Percentiles rank a stretch among this genome's conserved stretches.
Conservation (phyloP, 2,113 vertebrate genomes). For the Alethe castanea region DNA sequence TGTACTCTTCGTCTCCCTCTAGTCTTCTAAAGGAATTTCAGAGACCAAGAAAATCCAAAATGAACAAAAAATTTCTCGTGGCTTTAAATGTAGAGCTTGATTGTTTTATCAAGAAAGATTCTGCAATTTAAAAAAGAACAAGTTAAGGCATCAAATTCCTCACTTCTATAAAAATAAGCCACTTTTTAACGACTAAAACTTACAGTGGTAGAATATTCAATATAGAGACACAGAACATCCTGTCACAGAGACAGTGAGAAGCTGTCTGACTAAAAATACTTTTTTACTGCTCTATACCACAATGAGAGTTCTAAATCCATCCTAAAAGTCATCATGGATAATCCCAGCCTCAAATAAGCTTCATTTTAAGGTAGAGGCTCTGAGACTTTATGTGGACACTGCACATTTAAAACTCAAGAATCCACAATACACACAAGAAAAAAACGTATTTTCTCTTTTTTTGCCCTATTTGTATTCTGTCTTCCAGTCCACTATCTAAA, state of each 20-base stretch:
- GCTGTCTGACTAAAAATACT: neutral
- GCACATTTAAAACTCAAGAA: neutral
- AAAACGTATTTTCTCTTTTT: neutral
- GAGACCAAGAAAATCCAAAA: accelerated
- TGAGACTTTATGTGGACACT: neutral
- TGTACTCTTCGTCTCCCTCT: neutral
- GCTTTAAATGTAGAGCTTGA: neutral
- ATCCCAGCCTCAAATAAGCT: neutral
- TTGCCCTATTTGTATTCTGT: neutral
- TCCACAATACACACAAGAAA: neutral
- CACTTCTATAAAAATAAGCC: neutral
- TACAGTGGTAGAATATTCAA: neutral
- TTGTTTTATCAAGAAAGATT: neutral
- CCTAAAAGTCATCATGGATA: neutral
- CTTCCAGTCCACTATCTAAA: neutral
- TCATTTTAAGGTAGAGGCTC: neutral
- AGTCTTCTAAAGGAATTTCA: neutral
- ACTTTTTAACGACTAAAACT: neutral
- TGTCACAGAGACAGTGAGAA: neutral
- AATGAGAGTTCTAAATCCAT: neutral
- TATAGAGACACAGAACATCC: neutral
- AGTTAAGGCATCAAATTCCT: neutral
- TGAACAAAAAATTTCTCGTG: neutral
- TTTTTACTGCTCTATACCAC: neutral
- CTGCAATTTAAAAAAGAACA: neutral